Conservation (phyloP, 2,888 invertebrate genomes). For the Toxonevra muliebris region DNA sequence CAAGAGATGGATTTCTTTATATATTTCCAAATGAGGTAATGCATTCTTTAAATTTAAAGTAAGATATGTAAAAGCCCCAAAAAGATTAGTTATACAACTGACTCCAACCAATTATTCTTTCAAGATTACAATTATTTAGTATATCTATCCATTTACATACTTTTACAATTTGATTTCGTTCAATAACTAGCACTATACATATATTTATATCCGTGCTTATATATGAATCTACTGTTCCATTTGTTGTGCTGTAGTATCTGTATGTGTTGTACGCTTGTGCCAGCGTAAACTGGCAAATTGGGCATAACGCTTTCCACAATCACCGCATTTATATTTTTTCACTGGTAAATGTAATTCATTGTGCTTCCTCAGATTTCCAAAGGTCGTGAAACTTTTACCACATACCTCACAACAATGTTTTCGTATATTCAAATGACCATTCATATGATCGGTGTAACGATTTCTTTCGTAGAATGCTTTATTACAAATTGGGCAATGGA, state of each 20-base stretch:
- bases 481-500: slow-evolving; percentile 56
- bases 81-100: too few relatives aligned
- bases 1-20: too few relatives aligned
- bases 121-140: too few relatives aligned
- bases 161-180: too few relatives aligned
- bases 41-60: too few relatives aligned
- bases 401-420: slow-evolving; percentile 56
- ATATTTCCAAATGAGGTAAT: too few relatives aligned
- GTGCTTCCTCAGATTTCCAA: slow-evolving; percentile 56
- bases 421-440: slow-evolving; percentile 56
- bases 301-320: slow-evolving; percentile 53
- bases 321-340: slow-evolving; percentile 55
- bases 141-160: too few relatives aligned
- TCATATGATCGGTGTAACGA: slow-evolving; percentile 59
- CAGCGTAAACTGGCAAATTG: slow-evolving; percentile 56
- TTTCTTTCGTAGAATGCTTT: slow-evolving; percentile 59
- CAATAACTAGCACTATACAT: neutral
- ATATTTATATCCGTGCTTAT: neutral
- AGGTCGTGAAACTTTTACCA: slow-evolving; percentile 55
- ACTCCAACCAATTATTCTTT: too few relatives aligned
- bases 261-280: slow-evolving; percentile 44
- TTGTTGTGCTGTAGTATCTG: slow-evolving; percentile 8
- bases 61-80: too few relatives aligned
- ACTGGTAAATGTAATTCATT: slow-evolving; percentile 51
- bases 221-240: slow-evolving; percentile 16